phyloP scores from a whole-genome alignment of 2,797 vertebrate species.

The Rhadinocentrus ornatus region DNA sequence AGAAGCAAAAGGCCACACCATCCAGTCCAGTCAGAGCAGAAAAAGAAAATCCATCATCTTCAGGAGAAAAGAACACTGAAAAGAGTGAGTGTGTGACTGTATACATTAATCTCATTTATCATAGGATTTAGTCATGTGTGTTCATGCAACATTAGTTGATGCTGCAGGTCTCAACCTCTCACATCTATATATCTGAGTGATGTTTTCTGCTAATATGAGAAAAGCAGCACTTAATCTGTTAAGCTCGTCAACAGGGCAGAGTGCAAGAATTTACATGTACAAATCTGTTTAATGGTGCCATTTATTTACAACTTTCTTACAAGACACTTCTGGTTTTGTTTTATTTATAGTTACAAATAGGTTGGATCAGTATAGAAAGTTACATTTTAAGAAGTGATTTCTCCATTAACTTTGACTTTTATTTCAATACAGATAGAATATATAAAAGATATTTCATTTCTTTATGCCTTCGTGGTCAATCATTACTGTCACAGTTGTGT shows the following conservation, averaged over 20 bases:
- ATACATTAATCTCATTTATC: neutral
- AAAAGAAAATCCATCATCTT: constrained; percentile 5
- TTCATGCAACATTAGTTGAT: neutral
- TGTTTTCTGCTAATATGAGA: constrained; percentile 7
- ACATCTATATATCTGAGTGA: constrained; percentile 18
- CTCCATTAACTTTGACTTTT: neutral
- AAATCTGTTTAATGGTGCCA: constrained; percentile 25
- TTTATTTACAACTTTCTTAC: constrained; percentile 33
- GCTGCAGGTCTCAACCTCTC: constrained; percentile 18
- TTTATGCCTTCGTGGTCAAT: neutral
- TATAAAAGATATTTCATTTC: neutral
- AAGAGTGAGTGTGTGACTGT: constrained; percentile 43
- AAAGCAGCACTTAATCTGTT: constrained; percentile 36
- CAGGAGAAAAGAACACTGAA: constrained; percentile 25
- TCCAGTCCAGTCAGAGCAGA: constrained; percentile 3
- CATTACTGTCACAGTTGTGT: no score
- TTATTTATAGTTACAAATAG: constrained; percentile 6
- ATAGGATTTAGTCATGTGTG: neutral
- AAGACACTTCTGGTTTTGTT: constrained; percentile 17
- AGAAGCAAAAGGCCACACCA: neutral
- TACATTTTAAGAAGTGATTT: neutral
- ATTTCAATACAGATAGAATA: no score
- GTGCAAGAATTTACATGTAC: constrained; percentile 28
- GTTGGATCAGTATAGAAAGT: neutral
- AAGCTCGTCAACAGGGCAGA: constrained; percentile 12